Base-by-base conservation (phyloP, 2,888 invertebrate genomes). In the Metacarcinus magister region DNA sequence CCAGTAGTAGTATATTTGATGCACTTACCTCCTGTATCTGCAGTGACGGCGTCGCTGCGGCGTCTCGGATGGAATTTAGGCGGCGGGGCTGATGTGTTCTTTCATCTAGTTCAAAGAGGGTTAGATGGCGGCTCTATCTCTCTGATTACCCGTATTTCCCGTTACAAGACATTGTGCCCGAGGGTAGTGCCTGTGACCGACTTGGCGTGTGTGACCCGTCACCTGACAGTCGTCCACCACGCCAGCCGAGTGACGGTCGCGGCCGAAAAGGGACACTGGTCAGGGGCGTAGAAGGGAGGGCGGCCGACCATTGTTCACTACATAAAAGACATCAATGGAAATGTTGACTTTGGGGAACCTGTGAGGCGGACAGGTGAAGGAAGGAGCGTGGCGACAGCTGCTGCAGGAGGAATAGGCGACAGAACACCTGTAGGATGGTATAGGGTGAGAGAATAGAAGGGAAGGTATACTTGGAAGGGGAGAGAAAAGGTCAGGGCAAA, bases 211-310 rank as follows among this genome's bases (percentile, higher is more conserved):
- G 87, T 87, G 87, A 87, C 39, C 39, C 87, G 16, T 32, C 39
- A 87, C 39, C 87, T 87, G 87, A 39, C 87, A 87, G 87, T 39
- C 87, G 87, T 87, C 39, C 87, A 32, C 87, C 32, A 60, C 46
- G n/a, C 54, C 92, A 54, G 32, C 28, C 60, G 54, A 54, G 32
- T 60, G 19, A 23, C 23, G 92, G 8, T 16, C 28, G 54, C 54
- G 48, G 92, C 92, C 92, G 28, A 46, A 92, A 48, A 92, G 60
- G 54, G 92, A 48, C 92, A 48, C 92, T 92, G 54, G 54, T 46
- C 54, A 54, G 23, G 48, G 43, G 93, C 60, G 93, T 60, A 67
- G 46, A n/a, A 67, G 92, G 67, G 23, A 75, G 67, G 67, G n/a
- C 67, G n/a, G 93, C 67, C 93, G 23, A 43, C 67, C 67, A 93